A percentile compares a stretch with the other conserved stretches of the same genome.
Evolutionary conservation across 2,888 invertebrate species (phyloP).

Genomic region (Athalia cordata): DNA sequence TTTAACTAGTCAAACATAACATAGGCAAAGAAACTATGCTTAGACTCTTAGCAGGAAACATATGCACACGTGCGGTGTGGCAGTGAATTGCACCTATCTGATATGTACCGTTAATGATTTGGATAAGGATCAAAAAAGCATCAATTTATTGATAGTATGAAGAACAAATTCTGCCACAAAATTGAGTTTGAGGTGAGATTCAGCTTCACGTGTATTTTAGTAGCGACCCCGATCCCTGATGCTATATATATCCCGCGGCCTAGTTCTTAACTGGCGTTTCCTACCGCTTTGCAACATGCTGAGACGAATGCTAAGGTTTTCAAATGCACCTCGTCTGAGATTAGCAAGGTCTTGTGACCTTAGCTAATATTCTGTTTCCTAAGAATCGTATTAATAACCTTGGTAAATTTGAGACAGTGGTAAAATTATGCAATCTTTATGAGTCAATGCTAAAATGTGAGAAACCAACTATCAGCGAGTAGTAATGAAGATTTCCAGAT

Average conservation of each 20-base stretch:
- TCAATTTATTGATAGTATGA: constrained; percentile 21
- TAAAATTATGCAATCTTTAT: constrained; percentile 17
- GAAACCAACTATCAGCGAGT: no score
- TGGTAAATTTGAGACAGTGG: constrained; percentile 31
- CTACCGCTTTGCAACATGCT: constrained; percentile 58
- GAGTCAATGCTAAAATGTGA: background rate
- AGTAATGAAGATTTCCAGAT: no score
- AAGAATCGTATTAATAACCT: constrained; percentile 29
- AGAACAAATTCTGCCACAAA: constrained; percentile 62
- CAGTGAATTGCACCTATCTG: constrained; percentile 3
- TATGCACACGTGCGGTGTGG: background rate
- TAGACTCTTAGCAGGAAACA: background rate
- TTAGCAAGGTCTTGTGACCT: constrained; percentile 47
- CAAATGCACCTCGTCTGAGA: constrained; percentile 41
- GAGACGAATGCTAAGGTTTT: constrained; percentile 34
- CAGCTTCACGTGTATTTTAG: constrained; percentile 72
- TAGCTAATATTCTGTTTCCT: constrained; percentile 30
- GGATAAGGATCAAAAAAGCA: background rate
- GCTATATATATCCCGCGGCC: constrained; percentile 72
- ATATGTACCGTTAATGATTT: background rate
- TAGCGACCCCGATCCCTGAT: constrained; percentile 72
- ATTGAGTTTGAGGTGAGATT: constrained; percentile 65
- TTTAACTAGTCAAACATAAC: constrained; percentile 32
- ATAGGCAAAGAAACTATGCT: background rate
- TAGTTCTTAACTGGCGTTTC: constrained; percentile 67